Percentiles rank a stretch among this genome's conserved stretches.
Conservation (phyloP, 2,888 invertebrate species). For the Drosophila leonis region DNA sequence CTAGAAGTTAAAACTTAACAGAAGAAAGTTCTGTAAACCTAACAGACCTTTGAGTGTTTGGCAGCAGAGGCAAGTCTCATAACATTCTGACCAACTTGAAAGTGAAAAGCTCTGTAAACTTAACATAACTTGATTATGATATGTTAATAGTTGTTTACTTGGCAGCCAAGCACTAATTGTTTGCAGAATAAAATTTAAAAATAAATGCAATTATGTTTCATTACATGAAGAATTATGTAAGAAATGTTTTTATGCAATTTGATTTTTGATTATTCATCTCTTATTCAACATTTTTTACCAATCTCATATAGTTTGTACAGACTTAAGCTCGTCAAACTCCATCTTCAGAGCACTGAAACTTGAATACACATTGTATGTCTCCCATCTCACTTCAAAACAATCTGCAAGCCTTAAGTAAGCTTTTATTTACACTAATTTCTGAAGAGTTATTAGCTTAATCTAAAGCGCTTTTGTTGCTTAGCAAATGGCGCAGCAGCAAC, state of each 20-base stretch:
- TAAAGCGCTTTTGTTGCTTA: slow-evolving; percentile 6
- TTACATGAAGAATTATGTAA: not conserved
- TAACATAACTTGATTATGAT: not conserved
- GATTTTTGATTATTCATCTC: not conserved
- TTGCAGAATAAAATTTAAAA: not conserved
- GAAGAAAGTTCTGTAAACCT: not conserved
- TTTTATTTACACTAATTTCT: slow-evolving; percentile 1
- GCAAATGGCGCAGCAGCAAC: slow-evolving; percentile 48
- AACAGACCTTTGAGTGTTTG: not conserved
- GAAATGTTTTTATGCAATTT: not conserved
- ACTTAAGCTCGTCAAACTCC: too few species aligned
- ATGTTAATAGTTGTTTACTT: not conserved
- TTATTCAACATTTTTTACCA: too few species aligned
- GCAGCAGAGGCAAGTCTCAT: not conserved
- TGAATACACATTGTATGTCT: not conserved
- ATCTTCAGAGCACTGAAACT: not conserved
- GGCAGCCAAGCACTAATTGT: not conserved
- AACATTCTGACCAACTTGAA: not conserved
- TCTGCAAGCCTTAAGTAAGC: not conserved
- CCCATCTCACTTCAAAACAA: not conserved
- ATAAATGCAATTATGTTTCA: not conserved
- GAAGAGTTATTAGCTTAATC: not conserved
- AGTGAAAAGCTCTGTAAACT: not conserved
- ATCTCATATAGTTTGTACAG: not conserved
- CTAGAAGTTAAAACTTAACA: not conserved